Conservation (phyloP, 2,888 invertebrate species). For the Steinernema hermaphroditum region DNA sequence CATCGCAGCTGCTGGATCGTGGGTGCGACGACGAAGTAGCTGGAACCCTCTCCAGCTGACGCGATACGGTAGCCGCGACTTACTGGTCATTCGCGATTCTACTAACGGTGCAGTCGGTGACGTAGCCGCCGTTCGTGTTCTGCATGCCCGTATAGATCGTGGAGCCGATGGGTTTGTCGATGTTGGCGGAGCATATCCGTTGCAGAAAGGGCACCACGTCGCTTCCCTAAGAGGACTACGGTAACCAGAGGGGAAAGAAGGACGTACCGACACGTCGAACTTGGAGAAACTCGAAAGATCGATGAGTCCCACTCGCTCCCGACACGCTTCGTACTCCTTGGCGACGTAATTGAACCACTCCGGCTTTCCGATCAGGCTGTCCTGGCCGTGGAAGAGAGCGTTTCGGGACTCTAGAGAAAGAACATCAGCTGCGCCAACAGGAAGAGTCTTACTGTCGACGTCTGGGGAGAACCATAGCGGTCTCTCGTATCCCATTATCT, state of each 20-base stretch:
- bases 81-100: constrained; percentile 85
- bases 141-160: constrained; percentile 98
- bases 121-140: constrained; percentile 89
- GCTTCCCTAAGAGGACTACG: too few species aligned
- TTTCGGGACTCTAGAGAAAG: constrained; percentile 26
- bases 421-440: not conserved
- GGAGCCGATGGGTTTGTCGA: constrained; percentile 87
- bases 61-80: constrained; percentile 64
- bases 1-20: constrained; percentile 94
- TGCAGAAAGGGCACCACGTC: constrained; percentile 88
- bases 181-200: constrained; percentile 90
- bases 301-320: constrained; percentile 86
- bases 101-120: constrained; percentile 94
- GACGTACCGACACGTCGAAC: constrained; percentile 82
- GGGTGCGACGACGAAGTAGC: constrained; percentile 96
- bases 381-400: constrained; percentile 29
- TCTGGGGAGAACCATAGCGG: constrained; percentile 79
- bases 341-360: constrained; percentile 87
- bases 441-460: not conserved
- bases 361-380: constrained; percentile 76
- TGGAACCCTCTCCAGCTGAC: constrained; percentile 69
- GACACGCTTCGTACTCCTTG: constrained; percentile 86
- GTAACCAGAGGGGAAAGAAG: too few species aligned
- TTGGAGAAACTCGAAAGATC: constrained; percentile 98
- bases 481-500: constrained; percentile 95